Base-by-base conservation (phyloP, 2,797 vertebrate genomes). In the Chromobotia macracanthus region DNA sequence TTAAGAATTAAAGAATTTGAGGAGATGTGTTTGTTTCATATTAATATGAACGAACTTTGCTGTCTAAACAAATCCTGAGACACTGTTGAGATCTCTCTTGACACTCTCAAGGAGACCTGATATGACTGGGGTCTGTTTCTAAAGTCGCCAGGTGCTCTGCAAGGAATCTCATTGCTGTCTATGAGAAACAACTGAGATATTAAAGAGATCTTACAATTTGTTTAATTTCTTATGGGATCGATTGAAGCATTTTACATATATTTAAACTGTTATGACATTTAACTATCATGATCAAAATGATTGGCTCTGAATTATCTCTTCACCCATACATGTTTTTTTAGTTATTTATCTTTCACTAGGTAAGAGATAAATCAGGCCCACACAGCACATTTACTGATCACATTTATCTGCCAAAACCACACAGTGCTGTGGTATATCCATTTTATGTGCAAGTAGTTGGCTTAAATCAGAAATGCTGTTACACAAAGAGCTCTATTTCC, bases 381-480 rank as follows among this genome's bases (percentile, higher is more conserved):
- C 44, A 51, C 7, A 28, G 51, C 38, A 68, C 51, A 77, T 68
- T 77, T 77, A 58, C 64, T 44, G 44, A 78, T 19, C 19, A 35
- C 65, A 71, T 63, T 70, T 78, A 51, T 78, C 19, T 16, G 35
- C 50, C 10, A 41, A 53, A 11, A 63, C 41, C 41, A 71, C 63
- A 72, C 50, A 63, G 44, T 19, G 1, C 3, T 71, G 63, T 11
- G 48, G 56, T 71, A 50, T 68, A 69, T 77, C 55, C 55, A 58
- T 72, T 51, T 79, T 55, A 78, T 61, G 44, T 51, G 55, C 44
- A 60, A 5, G 28, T 51, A 3, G 10, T 53, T 16, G 53, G 38
- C 64, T 77, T 53, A 69, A 77, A 77, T 77, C 58, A 28, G 58
- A 63, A 44, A 41, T 1, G 11, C 51, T 55, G 68, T 41, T 25